A percentile compares a stretch with the other conserved stretches of the same genome.
Evolutionary conservation across 2,797 vertebrate genomes (phyloP).

Genomic region (Adrianichthys oophorus): DNA sequence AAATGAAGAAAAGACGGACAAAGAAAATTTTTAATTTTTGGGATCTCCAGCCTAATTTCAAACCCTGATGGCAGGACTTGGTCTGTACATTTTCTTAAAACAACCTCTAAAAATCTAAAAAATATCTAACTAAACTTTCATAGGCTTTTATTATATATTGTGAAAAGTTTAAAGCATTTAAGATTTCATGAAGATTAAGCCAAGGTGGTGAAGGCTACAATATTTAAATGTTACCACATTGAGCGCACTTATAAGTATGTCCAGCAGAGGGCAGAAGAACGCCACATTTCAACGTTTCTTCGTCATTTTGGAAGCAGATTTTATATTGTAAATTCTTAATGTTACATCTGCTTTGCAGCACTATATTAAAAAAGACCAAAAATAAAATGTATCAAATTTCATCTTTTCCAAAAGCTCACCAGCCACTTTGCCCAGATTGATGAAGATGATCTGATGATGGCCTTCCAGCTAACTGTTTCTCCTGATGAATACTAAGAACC

Average conservation of each 20-base stretch:
- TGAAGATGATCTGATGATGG: conserved; percentile 55
- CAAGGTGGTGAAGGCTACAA: too few relatives aligned
- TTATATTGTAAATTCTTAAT: conserved; percentile 41
- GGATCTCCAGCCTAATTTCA: background rate
- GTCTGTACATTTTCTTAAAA: background rate
- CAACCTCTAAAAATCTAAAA: background rate
- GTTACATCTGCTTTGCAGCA: conserved; percentile 28
- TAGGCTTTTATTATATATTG: background rate
- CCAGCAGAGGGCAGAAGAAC: conserved; percentile 66
- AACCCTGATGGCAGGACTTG: background rate
- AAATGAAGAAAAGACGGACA: too few relatives aligned
- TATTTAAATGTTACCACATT: background rate
- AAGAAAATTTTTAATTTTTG: background rate
- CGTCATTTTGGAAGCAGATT: conserved; percentile 26
- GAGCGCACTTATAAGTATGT: conserved; percentile 13
- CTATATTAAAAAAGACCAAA: conserved; percentile 52
- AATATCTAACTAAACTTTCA: background rate
- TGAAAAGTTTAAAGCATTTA: too few relatives aligned
- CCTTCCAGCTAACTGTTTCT: conserved; percentile 58
- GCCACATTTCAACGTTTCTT: conserved; percentile 23
- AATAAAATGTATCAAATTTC: conserved; percentile 62
- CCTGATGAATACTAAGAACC: conserved; percentile 58
- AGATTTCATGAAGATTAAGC: too few relatives aligned
- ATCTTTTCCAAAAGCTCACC: conserved; percentile 50
- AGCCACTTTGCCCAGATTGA: conserved; percentile 55